Conservation (phyloP, 2,888 invertebrate species). For the Syrista parreyssii region DNA sequence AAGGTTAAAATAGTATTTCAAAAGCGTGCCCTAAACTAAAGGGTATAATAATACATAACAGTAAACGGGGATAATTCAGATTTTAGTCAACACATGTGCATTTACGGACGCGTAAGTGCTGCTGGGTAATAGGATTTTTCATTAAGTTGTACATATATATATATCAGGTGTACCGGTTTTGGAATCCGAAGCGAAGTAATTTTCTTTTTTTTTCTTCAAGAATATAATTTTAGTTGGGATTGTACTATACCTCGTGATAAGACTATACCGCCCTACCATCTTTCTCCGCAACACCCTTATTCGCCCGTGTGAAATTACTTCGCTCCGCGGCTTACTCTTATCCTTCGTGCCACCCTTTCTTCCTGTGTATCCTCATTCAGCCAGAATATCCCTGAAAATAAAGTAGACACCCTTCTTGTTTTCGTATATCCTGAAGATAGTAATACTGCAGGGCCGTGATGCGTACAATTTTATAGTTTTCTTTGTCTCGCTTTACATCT, state of each 20-base stretch:
- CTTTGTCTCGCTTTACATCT: too few species aligned
- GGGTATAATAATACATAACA: too few species aligned
- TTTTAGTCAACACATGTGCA: background rate
- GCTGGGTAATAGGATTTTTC: too few species aligned
- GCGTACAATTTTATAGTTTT: slow-evolving; percentile 1
- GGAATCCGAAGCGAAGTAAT: slow-evolving; percentile 44
- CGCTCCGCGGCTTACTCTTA: slow-evolving; percentile 64
- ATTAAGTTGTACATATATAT: too few species aligned
- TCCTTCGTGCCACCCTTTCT: slow-evolving; percentile 50
- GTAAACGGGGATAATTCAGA: too few species aligned
- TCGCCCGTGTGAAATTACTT: slow-evolving; percentile 64
- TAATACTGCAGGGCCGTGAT: slow-evolving; percentile 43
- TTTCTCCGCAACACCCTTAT: slow-evolving; percentile 4
- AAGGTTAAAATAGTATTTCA: slow-evolving; percentile 17
- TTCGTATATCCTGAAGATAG: slow-evolving; percentile 63
- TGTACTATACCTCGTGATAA: slow-evolving; percentile 55
- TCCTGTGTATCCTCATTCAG: slow-evolving; percentile 62
- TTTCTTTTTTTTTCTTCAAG: slow-evolving; percentile 56
- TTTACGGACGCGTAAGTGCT: slow-evolving; percentile 20
- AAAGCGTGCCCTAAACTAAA: background rate
- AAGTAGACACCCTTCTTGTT: slow-evolving; percentile 62
- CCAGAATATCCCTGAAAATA: slow-evolving; percentile 57
- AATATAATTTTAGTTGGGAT: slow-evolving; percentile 60
- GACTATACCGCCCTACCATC: slow-evolving; percentile 44
- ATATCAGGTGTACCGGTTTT: too few species aligned